Evolutionary conservation across 2,113 vertebrate species (phyloP).

Genomic region (Otocyon megalotis): DNA sequence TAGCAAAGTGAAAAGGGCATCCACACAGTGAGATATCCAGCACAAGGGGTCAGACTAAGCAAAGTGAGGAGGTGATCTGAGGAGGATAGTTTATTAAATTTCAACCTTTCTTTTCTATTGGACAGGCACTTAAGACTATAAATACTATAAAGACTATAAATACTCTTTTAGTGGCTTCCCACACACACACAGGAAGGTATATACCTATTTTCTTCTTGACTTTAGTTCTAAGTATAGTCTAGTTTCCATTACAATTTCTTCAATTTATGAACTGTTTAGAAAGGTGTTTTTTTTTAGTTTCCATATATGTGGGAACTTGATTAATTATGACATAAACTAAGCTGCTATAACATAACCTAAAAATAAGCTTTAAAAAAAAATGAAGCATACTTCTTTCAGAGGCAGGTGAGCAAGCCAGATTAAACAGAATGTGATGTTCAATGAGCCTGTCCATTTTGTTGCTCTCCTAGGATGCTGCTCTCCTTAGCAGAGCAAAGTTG

Average conservation of each 20-base stretch:
- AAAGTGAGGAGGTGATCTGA: neutral
- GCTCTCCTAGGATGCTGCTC: fast-evolving
- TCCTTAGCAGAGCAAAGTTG: neutral
- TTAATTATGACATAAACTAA: neutral
- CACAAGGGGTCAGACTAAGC: neutral
- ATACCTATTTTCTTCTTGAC: neutral
- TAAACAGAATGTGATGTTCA: no score
- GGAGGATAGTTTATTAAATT: neutral
- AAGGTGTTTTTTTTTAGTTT: neutral
- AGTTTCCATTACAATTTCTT: neutral
- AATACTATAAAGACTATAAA: neutral
- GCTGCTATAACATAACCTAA: neutral
- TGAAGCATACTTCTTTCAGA: neutral
- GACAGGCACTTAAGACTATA: neutral
- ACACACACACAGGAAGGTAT: neutral
- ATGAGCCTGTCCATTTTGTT: neutral
- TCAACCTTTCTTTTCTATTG: neutral
- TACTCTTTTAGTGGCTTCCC: neutral
- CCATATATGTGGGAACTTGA: neutral
- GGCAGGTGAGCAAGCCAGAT: neutral
- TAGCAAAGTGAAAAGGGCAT: fast-evolving
- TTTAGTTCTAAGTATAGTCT: neutral
- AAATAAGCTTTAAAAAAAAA: neutral
- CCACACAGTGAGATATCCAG: fast-evolving
- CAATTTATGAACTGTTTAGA: neutral